Percentiles rank a stretch among this genome's conserved stretches.
These are phyloP conservation scores for Clarias fuscus DNA, from an alignment of 2,797 vertebrate species.

Conservation along the genomic window DNA sequence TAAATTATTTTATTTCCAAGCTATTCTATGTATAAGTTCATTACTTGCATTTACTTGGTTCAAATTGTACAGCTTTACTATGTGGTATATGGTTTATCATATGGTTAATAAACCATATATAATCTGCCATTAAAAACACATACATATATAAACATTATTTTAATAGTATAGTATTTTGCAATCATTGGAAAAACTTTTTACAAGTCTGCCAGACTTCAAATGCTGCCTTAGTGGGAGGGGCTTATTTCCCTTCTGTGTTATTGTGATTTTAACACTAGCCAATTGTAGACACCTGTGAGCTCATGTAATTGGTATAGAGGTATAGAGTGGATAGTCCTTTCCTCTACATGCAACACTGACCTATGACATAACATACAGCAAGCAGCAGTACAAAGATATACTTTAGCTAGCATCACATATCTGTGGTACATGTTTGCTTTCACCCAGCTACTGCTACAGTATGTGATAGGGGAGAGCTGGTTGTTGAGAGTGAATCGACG, in stretches of 20 bases:
- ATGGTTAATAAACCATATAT: background rate
- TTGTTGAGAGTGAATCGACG: background rate
- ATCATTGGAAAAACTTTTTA: background rate
- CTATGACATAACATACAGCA: background rate
- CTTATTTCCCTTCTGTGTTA: background rate
- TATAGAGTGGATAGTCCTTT: too few relatives aligned
- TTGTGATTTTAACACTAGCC: background rate
- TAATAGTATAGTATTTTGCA: background rate
- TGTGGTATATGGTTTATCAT: too few relatives aligned
- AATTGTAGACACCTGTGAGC: background rate
- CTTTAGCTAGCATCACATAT: background rate
- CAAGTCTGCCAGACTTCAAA: too few relatives aligned
- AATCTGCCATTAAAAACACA: background rate
- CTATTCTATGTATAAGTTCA: too few relatives aligned
- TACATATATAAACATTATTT: background rate
- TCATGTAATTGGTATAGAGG: background rate
- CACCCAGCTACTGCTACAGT: background rate
- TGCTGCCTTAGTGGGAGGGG: background rate
- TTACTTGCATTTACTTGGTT: too few relatives aligned
- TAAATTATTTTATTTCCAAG: too few relatives aligned
- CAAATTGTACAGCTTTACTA: background rate
- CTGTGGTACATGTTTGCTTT: background rate
- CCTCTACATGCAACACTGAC: background rate
- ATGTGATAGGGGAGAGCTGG: background rate
- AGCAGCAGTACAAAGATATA: background rate